Percentiles rank a stretch among this genome's conserved stretches.
These are phyloP conservation scores for Melanostoma scalare DNA, from an alignment of 2,888 invertebrate genomes.

Conservation along the genomic window DNA sequence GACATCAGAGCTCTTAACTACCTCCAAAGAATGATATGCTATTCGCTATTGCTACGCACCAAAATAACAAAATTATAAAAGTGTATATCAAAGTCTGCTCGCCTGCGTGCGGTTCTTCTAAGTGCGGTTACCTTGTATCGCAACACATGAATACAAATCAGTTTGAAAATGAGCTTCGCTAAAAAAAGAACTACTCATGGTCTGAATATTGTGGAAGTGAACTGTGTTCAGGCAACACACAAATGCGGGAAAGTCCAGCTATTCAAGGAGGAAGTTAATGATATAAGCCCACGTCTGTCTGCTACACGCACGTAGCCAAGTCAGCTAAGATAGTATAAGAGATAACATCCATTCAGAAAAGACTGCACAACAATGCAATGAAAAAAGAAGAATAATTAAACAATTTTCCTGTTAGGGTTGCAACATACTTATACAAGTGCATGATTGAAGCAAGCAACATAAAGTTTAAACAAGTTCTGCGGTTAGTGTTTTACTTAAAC, in stretches of 20 bases:
- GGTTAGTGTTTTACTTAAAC: conserved; percentile 56
- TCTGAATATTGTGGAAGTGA: conserved; percentile 39
- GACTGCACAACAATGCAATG: conserved; percentile 56
- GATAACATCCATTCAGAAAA: conserved; percentile 33
- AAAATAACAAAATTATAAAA: conserved; percentile 15
- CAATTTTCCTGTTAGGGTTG: conserved; percentile 46
- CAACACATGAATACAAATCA: conserved; percentile 68
- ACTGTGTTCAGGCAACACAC: conserved; percentile 41
- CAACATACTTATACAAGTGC: conserved; percentile 39
- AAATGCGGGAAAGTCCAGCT: conserved; percentile 64
- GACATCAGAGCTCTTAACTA: not conserved
- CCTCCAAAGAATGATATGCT: conserved; percentile 1
- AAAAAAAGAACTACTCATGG: conserved; percentile 11
- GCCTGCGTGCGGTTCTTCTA: conserved; percentile 60
- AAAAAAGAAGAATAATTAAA: conserved; percentile 59
- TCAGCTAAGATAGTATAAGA: not conserved
- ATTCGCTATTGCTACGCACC: not conserved
- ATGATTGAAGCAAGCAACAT: conserved; percentile 46
- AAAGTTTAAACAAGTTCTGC: conserved; percentile 38
- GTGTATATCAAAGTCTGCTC: conserved; percentile 51
- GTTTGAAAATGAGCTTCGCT: conserved; percentile 44
- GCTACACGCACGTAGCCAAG: conserved; percentile 5
- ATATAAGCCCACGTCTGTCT: conserved; percentile 4
- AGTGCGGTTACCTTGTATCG: conserved; percentile 66
- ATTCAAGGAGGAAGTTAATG: conserved; percentile 21